A percentile compares a stretch with the other conserved stretches of the same genome.
Evolutionary conservation across 2,797 vertebrate genomes (phyloP).

Genomic region (Ctenopoma kingsleyae): DNA sequence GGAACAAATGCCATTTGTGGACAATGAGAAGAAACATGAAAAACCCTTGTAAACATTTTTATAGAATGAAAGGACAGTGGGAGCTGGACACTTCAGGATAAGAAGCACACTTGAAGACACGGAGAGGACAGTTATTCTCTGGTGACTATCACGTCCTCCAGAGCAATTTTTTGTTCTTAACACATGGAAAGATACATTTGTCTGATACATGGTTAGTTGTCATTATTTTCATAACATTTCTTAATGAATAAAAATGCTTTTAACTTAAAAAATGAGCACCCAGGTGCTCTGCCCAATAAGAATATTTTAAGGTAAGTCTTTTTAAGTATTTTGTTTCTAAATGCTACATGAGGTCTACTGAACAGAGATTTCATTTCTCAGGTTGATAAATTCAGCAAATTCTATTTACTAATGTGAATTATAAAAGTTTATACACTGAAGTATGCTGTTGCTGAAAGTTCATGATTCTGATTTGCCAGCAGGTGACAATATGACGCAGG

Average conservation of each 20-base stretch:
- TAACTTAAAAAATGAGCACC: slow-evolving; percentile 60
- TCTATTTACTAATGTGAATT: too few relatives aligned
- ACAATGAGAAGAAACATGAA: slow-evolving; percentile 32
- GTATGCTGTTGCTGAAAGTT: too few relatives aligned
- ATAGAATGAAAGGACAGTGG: slow-evolving; percentile 65
- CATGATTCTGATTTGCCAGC: too few relatives aligned
- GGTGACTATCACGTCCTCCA: slow-evolving; percentile 44
- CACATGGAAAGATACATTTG: slow-evolving; percentile 70
- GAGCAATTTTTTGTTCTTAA: slow-evolving; percentile 59
- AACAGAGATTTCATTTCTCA: neutral
- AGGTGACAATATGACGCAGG: too few relatives aligned
- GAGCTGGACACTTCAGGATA: slow-evolving; percentile 72
- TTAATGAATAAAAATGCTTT: slow-evolving; percentile 83
- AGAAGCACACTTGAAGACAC: slow-evolving; percentile 82
- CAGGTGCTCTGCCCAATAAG: neutral
- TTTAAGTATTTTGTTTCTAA: neutral
- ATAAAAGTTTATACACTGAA: too few relatives aligned
- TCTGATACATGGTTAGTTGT: slow-evolving; percentile 77
- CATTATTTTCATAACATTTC: slow-evolving; percentile 87
- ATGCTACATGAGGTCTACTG: neutral
- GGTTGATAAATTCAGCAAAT: too few relatives aligned
- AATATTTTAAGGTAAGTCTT: neutral
- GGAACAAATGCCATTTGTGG: slow-evolving; percentile 61
- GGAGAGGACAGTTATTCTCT: slow-evolving; percentile 48
- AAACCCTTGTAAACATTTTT: slow-evolving; percentile 79